A percentile compares a stretch with the other conserved stretches of the same genome.
Conservation (phyloP, 1,140 invertebrate species). For the Scaptomyza hsui region DNA sequence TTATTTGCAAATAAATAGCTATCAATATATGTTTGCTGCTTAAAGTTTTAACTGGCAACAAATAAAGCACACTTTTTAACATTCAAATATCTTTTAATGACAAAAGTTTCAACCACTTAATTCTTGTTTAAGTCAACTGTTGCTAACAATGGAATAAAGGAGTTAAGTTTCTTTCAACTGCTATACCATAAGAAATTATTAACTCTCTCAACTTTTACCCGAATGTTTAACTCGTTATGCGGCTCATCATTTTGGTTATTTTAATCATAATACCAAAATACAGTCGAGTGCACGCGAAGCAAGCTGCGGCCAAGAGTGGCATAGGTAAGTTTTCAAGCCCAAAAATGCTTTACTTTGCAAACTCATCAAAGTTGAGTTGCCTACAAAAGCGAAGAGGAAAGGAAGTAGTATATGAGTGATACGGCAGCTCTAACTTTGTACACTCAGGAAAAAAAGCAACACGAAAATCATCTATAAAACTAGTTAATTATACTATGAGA, state of each 20-base stretch:
- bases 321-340: constrained; percentile 7
- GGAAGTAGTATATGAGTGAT: constrained; percentile 42
- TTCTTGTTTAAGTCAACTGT: neutral
- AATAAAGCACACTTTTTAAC: no score
- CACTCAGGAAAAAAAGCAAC: no score
- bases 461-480: no score
- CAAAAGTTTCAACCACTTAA: neutral
- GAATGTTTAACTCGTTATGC: constrained; percentile 28
- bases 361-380: constrained; percentile 80
- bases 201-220: neutral
- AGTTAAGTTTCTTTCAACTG: neutral
- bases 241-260: constrained; percentile 66
- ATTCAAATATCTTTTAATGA: neutral
- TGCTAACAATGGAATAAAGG: neutral
- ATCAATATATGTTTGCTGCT: no score
- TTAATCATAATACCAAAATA: constrained; percentile 73
- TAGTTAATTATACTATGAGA: no score
- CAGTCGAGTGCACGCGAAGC: constrained; percentile 38
- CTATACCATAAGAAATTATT: neutral
- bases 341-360: constrained; percentile 62
- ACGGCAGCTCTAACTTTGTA: neutral
- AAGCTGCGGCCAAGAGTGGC: constrained; percentile 15
- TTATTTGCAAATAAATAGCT: no score
- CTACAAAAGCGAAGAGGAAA: constrained; percentile 19
- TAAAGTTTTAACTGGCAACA: no score